Evolutionary conservation across 2,888 invertebrate species (phyloP), one percentile per base, ranked within the genome.

Genomic region (Barypeithes pellucidus): DNA sequence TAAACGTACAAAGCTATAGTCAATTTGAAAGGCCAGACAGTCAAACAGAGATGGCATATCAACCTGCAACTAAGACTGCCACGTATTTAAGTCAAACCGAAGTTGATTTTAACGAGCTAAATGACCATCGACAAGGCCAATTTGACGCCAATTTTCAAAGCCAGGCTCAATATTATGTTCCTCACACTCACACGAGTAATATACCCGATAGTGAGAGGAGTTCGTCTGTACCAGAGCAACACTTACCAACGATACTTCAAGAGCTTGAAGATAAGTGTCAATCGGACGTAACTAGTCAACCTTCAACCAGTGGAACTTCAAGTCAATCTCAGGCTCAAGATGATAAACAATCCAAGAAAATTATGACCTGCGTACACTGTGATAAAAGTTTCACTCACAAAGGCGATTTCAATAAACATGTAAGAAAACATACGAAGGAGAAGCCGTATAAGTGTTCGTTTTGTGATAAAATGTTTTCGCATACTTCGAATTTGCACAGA

Each of bases 401-500:
- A 69, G 86, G 86, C 1, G 86, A 86, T 77, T 81, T 82, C 66
- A 85, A 84, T 67, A 86, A 86, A 77, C 86, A 86, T 72, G 63
- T 83, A 20, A 75, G 86, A 36, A 85, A 79, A 60, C 86, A 86
- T 71, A 85, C 85, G 0, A 84, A 84, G 29, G 85, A 85, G 73
- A 82, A 83, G 62, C 86, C 86, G 0, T 86, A 81, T 73, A 67
- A 76, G 14, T 86, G 86, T 74, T 61, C 77, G 4, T 77, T 80
- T 29, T 86, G 86, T 72, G 75, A 80, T 3, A 81, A 81, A 67
- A 82, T 79, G 69, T 86, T 86, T 76, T 82, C 84, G 0, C 83
- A 85, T 67, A 84, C 92, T 73, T 93, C 92, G 75, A 94, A 93
- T 50, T 86, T 94, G 79, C 93, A 93, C 81, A 88, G 94, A 60